Base-by-base conservation (phyloP, 2,888 invertebrate species). In the Watsonalla cultraria region DNA sequence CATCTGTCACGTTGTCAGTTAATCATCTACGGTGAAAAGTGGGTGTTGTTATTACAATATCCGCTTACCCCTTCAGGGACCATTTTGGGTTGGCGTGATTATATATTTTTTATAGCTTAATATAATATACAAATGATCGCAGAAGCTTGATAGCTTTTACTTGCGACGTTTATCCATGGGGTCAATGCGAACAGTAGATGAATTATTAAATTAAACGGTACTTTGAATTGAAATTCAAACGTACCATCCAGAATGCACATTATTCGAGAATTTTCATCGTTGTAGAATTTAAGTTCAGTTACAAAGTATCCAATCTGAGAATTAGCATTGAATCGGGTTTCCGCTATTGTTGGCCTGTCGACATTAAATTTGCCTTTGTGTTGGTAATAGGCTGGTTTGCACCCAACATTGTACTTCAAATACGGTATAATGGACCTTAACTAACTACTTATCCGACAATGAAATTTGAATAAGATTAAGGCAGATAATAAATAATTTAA, bases 391-490 rank as follows among this genome's bases (percentile, higher is more conserved):
- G 24, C 14, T 53, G 53, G 50, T 53, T 50, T 50, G 53, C 49
- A 45, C 39, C 45, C 48, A 34, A 34, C 53, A 49, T 50, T 50
- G 53, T 46, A 34, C 14, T 46, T 52, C 49, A 35, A 24, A n/a
- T 47, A 11, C 6, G 7, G 45, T 14, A 53, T 50, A 49, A 56
- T 59, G 54, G 54, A 56, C 45, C 51, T 53, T 47, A 49, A 54
- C 45, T 42, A 5, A 5, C 42, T 11, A 42, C 11, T 42, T 37
- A 35, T 47, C 11, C 34, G 24, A 33, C 35, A 37, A 13, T 39
- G 39, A 14, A 37, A 37, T 39, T 49, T 49, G 5, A 39, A 48
- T 48, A 37, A 35, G 35, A 33, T 48, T 48, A 11, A 9, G 0
- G 1, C 24, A 24, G 24, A 24, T 24, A 24, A 24, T 24, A 24